A percentile compares a stretch with the other conserved stretches of the same genome.
Evolutionary conservation across 2,888 invertebrate genomes (phyloP).

Genomic region (Candidula unifasciata): DNA sequence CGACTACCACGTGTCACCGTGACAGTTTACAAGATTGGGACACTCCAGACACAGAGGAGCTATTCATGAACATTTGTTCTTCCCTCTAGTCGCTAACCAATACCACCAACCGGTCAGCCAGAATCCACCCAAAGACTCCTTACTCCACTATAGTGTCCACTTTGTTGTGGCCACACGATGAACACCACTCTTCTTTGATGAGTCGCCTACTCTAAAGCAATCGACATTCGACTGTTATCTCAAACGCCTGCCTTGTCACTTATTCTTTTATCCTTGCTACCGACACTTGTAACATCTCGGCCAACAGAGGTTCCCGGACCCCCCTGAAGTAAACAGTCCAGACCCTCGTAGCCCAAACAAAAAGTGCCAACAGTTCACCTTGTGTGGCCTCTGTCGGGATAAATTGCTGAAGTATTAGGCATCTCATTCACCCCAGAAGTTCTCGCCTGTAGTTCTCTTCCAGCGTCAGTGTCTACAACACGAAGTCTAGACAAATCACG

Average conservation of each 20-base stretch:
- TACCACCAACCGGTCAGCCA: constrained; percentile 27
- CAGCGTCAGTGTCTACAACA: constrained; percentile 35
- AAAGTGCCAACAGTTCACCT: constrained; percentile 44
- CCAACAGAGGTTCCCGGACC: neutral
- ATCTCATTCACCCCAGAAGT: neutral
- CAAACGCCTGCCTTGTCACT: constrained; percentile 23
- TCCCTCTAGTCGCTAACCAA: constrained; percentile 32
- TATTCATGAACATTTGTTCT: neutral
- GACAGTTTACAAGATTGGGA: neutral
- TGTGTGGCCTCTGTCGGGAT: constrained; percentile 49
- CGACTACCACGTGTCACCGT: constrained; percentile 7
- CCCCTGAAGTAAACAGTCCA: neutral
- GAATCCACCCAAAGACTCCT: constrained; percentile 40
- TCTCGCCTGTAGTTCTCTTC: neutral
- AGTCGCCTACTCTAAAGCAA: neutral
- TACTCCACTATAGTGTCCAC: constrained; percentile 47
- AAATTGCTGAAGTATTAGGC: constrained; percentile 25
- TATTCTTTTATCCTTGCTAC: neutral
- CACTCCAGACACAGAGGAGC: constrained; percentile 3
- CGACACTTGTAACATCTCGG: neutral
- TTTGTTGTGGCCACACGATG: neutral
- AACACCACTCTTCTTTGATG: neutral
- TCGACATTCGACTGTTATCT: constrained; percentile 10
- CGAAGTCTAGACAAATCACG: constrained; percentile 16
- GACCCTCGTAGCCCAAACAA: constrained; percentile 34